Evolutionary conservation across 2,797 vertebrate species (phyloP).

Genomic region (Gymnoscopelus braueri): DNA sequence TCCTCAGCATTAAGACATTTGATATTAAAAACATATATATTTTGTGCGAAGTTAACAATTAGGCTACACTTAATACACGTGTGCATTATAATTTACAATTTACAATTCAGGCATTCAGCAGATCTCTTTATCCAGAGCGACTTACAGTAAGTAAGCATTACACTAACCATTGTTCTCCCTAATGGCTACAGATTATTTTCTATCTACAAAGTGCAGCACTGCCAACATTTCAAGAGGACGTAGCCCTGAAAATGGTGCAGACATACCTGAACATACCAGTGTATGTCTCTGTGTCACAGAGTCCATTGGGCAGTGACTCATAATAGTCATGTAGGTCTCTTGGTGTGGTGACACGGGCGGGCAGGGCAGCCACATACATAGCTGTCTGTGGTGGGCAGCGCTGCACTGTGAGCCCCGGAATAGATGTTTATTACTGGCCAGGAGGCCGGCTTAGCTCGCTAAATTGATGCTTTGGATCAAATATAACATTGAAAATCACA

Average conservation of each 20-base stretch:
- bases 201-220: too few species aligned
- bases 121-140: too few species aligned
- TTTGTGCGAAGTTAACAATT: too few species aligned
- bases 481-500: constrained; percentile 80
- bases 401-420: constrained; percentile 70
- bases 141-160: too few species aligned
- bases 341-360: constrained; percentile 58
- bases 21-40: too few species aligned
- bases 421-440: constrained; percentile 81
- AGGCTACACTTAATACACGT: too few species aligned
- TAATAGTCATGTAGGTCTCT: constrained; percentile 56
- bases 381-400: constrained; percentile 66
- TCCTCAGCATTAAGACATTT: too few species aligned
- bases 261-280: constrained; percentile 19
- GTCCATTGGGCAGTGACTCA: constrained; percentile 49
- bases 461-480: constrained; percentile 79
- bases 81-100: too few species aligned
- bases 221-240: too few species aligned
- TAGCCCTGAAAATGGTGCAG: constrained; percentile 32
- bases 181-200: too few species aligned
- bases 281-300: constrained; percentile 29
- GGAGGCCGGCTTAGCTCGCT: constrained; percentile 67
- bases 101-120: too few species aligned
- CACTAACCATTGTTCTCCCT: too few species aligned
- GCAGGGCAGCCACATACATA: constrained; percentile 66